A percentile compares a stretch with the other conserved stretches of the same genome.
These are phyloP conservation scores for Hafferia zeledoni DNA, from an alignment of 2,797 vertebrate species.

Conservation along the genomic window DNA sequence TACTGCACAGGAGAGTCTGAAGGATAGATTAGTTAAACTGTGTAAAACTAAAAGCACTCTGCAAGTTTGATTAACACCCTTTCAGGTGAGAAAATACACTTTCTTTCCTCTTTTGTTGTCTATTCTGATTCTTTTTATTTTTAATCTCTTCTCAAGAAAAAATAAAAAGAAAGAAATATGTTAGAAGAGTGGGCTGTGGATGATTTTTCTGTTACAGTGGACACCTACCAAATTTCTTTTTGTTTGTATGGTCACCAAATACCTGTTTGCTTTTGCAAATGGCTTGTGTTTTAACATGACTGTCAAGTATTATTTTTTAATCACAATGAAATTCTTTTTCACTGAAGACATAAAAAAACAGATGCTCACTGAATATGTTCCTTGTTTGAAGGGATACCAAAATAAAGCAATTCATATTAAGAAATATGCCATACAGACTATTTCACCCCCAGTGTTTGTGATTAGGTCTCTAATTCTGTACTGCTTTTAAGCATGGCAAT, in stretches of 20 bases:
- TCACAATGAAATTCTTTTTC: neutral
- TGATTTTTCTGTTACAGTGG: neutral
- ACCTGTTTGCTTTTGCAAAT: neutral
- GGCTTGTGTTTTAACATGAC: neutral
- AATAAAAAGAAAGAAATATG: too few relatives aligned
- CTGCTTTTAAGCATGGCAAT: slow-evolving; percentile 73
- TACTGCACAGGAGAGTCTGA: neutral
- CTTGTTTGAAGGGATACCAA: neutral
- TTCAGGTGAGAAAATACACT: neutral
- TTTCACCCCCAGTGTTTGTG: slow-evolving; percentile 59
- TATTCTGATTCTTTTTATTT: neutral
- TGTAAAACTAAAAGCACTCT: slow-evolving; percentile 9
- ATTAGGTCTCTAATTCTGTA: slow-evolving; percentile 65
- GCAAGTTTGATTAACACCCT: neutral
- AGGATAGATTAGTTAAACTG: neutral
- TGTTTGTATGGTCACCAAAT: neutral
- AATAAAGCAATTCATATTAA: neutral
- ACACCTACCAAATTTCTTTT: neutral
- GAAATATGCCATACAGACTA: neutral
- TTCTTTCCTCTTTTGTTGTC: neutral
- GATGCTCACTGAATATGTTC: neutral
- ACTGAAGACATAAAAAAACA: neutral
- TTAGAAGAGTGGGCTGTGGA: neutral
- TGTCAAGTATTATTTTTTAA: neutral
- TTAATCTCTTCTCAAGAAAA: neutral